Conservation (phyloP, 2,113 vertebrate genomes). For the Amblyopsis rosae region DNA sequence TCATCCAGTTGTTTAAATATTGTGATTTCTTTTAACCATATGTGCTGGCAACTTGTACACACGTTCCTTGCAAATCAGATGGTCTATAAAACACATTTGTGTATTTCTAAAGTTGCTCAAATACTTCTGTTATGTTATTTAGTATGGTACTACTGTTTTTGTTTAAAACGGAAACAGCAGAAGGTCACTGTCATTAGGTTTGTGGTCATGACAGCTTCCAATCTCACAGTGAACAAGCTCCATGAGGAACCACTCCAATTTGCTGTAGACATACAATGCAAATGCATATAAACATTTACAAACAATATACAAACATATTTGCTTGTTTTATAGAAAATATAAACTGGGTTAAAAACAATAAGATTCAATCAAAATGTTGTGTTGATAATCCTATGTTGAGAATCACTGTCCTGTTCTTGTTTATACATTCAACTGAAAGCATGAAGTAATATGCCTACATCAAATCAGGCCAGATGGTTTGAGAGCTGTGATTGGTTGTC, state of each 20-base stretch:
- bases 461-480: slow-evolving; percentile 56
- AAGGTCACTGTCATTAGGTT: too few species aligned
- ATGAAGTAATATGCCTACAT: slow-evolving; percentile 31
- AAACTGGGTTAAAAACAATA: too few species aligned
- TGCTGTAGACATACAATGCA: not conserved
- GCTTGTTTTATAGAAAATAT: too few species aligned
- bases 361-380: not conserved
- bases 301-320: too few species aligned
- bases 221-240: too few species aligned
- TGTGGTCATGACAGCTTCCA: too few species aligned
- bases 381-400: not conserved
- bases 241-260: not conserved
- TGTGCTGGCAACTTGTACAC: not conserved
- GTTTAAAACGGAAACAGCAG: too few species aligned
- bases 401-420: slow-evolving; percentile 2
- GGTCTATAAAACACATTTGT: not conserved
- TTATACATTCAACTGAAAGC: slow-evolving; percentile 7
- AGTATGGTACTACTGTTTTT: not conserved
- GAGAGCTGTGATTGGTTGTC: slow-evolving; percentile 61
- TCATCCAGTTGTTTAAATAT: not conserved
- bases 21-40: not conserved
- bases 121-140: not conserved
- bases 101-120: not conserved
- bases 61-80: not conserved
- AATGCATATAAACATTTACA: too few species aligned